Evolutionary conservation across 2,113 vertebrate species (phyloP), one percentile per base, ranked within the genome.

Genomic region (Apodemus sylvaticus): DNA sequence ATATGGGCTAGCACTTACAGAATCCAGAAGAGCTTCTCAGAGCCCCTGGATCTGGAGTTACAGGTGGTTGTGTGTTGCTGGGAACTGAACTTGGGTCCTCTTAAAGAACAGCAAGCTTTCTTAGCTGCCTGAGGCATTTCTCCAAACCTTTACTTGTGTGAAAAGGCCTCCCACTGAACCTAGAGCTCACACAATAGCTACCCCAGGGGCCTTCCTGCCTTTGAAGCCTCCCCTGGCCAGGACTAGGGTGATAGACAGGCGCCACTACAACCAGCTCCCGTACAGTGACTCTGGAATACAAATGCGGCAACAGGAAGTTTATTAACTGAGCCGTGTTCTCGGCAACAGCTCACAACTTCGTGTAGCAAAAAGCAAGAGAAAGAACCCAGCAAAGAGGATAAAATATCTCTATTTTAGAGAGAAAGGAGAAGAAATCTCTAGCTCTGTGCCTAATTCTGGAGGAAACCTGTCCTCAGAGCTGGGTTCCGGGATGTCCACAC

Each of bases 371-470:
- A 20, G 68, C 1, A 19, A 34, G 22, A 51, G 68, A 58, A 42
- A 70, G 42, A 48, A 22, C 10, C 0, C 0, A 4, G 0, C 29
- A 24, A 31, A 3, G 70, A 36, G 20, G 64, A 17, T 0, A 4
- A 31, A 24, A 6, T 26, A 20, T 1, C 4, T n/a, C n/a, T n/a
- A n/a, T n/a, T n/a, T n/a, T n/a, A 31, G 34, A 34, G 34, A 26
- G 58, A 14, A 62, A 39, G 53, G 74, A 34, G 51, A 29, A 22
- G 53, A 22, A 2, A 16, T 6, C 68, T 93, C 39, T 39, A 39
- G 42, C 26, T 3, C 14, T 0, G 20, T 4, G 51, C 3, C 24
- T 24, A 2, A 12, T 36, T 22, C 12, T 20, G 2, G 36, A 87
- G 74, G 51, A 81, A 45, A 3, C 48, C 55, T 86, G 68, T 91